Conservation (phyloP, 2,888 invertebrate genomes). For the Lycocerus yunnanus region DNA sequence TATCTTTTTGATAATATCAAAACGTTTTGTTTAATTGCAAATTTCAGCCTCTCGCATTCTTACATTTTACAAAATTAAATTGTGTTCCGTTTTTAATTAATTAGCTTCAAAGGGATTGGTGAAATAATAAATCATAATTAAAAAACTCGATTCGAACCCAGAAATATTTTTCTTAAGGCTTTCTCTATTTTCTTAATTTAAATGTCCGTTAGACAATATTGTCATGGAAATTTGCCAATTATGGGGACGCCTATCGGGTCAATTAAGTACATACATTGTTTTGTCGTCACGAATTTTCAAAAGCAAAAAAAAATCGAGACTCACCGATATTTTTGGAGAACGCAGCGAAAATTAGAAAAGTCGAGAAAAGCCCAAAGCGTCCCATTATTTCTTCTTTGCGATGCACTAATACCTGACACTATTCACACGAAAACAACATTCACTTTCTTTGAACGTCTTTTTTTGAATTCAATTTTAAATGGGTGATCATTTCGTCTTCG, state of each 20-base stretch:
- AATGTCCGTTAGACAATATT: not conserved
- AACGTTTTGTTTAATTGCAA: not conserved
- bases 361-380: conserved; percentile 1
- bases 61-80: conserved; percentile 1
- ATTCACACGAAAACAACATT: not conserved
- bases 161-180: not conserved
- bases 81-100: conserved; percentile 3
- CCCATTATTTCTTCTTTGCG: not conserved
- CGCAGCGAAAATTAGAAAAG: not conserved
- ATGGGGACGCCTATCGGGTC: no score
- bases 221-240: not conserved
- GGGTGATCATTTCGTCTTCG: conserved; percentile 1
- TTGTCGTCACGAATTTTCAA: no score
- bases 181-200: not conserved
- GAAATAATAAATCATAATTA: not conserved
- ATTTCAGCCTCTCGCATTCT: not conserved
- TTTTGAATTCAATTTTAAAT: conserved; percentile 8
- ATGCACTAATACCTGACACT: not conserved
- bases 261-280: not conserved
- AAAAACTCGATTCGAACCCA: not conserved
- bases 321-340: conserved; percentile 2
- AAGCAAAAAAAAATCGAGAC: not conserved
- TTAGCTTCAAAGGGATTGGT: not conserved
- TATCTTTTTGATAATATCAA: not conserved
- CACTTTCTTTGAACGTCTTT: conserved; percentile 7